These are phyloP conservation scores for Phengaris alcon DNA, from an alignment of 2,888 invertebrate species.

Conservation along the genomic window DNA sequence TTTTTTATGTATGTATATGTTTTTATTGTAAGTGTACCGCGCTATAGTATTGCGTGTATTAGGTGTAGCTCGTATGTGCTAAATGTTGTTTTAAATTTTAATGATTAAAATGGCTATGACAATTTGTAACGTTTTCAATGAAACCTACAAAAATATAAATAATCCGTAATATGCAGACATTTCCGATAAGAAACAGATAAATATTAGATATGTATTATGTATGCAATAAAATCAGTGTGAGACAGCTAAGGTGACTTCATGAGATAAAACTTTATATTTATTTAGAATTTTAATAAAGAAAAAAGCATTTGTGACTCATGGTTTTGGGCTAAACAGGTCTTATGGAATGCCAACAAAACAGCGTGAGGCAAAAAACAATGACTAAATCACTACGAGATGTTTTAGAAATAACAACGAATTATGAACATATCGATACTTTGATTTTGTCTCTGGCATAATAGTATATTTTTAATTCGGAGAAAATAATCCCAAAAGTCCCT, in stretches of 20 bases:
- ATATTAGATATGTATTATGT: not conserved
- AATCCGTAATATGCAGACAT: not conserved
- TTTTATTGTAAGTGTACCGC: no score
- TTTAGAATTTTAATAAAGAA: constrained; percentile 10
- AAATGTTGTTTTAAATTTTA: no score
- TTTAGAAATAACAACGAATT: not conserved
- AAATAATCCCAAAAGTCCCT: not conserved
- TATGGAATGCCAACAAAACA: constrained; percentile 27
- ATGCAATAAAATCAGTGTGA: constrained; percentile 20
- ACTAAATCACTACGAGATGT: not conserved
- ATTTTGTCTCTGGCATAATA: not conserved
- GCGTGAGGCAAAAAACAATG: constrained; percentile 19
- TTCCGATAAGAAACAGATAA: not conserved
- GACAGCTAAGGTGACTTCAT: constrained; percentile 15
- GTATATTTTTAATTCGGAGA: not conserved
- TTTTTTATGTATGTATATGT: no score
- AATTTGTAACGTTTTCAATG: not conserved
- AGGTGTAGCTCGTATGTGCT: no score
- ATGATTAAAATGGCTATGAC: not conserved
- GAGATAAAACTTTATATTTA: constrained; percentile 21
- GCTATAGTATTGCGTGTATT: no score
- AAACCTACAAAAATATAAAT: no score
- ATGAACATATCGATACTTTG: not conserved
- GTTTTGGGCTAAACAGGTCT: constrained; percentile 34
- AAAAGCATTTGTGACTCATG: constrained; percentile 33